phyloP scores from a whole-genome alignment of 2,113 vertebrate genomes.

The Crotalus tigris region DNA sequence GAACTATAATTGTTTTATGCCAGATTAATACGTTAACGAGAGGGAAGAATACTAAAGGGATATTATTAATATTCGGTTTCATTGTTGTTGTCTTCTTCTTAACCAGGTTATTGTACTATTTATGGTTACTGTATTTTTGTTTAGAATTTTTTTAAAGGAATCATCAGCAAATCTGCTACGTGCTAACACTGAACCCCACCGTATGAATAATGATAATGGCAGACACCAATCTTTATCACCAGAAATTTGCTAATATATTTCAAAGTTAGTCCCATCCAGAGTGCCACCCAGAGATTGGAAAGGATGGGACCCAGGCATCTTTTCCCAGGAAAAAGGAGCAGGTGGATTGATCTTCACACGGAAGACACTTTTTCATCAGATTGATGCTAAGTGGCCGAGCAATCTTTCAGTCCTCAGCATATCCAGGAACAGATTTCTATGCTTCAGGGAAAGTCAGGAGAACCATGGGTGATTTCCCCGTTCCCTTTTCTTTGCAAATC shows the following conservation, averaged over 20 bases:
- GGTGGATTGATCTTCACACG: background rate
- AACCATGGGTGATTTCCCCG: background rate
- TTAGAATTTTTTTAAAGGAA: background rate
- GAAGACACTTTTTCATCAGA: background rate
- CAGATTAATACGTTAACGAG: background rate
- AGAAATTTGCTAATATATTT: background rate
- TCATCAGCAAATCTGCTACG: background rate
- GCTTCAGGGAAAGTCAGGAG: background rate
- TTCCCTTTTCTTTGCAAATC: background rate
- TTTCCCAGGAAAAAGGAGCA: background rate
- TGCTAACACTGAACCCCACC: background rate
- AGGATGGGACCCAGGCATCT: background rate
- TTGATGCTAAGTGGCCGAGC: background rate
- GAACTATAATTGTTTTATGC: background rate
- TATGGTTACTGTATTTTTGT: background rate
- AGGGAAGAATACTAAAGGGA: background rate
- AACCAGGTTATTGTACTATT: background rate
- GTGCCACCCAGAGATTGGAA: background rate
- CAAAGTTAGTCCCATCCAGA: background rate
- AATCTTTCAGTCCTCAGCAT: background rate
- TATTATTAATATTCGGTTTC: background rate
- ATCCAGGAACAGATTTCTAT: background rate
- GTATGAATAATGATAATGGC: background rate
- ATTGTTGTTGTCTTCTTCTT: background rate
- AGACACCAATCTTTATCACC: background rate